Base-by-base conservation (phyloP, 2,888 invertebrate species). In the Coleophora deauratella region DNA sequence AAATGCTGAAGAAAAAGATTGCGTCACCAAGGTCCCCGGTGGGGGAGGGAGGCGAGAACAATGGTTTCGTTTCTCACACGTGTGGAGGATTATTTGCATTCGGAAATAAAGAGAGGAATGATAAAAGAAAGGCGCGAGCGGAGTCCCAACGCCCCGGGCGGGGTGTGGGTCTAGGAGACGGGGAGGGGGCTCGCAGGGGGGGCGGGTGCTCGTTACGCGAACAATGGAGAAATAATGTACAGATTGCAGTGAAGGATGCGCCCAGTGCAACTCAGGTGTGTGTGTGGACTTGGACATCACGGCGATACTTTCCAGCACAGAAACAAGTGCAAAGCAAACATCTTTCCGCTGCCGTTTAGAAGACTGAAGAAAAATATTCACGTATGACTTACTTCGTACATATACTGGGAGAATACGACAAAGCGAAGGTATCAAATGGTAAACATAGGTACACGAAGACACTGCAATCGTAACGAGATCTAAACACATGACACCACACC, bases 1-100 rank as follows among this genome's bases (percentile, higher is more conserved):
- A 80, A 80, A 79, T 75, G 72, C 72, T 72, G 73, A 74, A 81
- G 81, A 75, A 80, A 79, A 79, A 80, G 80, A 84, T 84, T 79
- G 82, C 81, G 82, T 84, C 84, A 81, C 81, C 81, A 80, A 82
- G 79, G 81, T 80, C 77, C 77, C 77, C 75, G 66, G 68, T 65
- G 77, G 59, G 65, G 63, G 68, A 4, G 78, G 77, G 72, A 72
- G 77, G 81, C 75, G 80, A 80, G 84, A 85, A 85, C 86, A 85
- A 85, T 85, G 86, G 85, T 85, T 86, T 86, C 84, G 84, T 85
- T 86, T 86, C 86, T 86, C 86, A 86, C 86, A 86, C 86, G 86
- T 86, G 85, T 84, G 86, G 86, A 85, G 85, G 86, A 86, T 86
- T 86, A 86, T 86, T 86, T 86, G 86, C 86, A 86, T 86, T 86